Percentiles rank a stretch among this genome's conserved stretches.
Conservation (phyloP, 2,888 invertebrate species). For the Thymelicus sylvestris region DNA sequence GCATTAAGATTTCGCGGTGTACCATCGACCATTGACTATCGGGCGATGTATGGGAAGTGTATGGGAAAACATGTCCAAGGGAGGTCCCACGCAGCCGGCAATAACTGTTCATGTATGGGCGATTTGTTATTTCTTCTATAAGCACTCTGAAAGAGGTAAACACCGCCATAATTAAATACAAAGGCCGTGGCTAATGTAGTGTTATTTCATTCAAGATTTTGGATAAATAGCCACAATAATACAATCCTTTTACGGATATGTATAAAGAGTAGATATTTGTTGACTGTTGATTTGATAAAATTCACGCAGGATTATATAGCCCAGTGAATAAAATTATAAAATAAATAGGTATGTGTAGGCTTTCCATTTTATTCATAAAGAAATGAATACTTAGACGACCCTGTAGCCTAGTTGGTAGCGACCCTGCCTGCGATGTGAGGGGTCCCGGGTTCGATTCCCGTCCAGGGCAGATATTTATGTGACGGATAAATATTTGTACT, state of each 20-base stretch:
- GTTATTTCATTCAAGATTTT: conserved; percentile 14
- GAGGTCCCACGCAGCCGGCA: conserved; percentile 60
- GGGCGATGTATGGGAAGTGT: conserved; percentile 37
- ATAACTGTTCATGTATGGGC: conserved; percentile 27
- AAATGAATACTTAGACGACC: too few species aligned
- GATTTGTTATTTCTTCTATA: conserved; percentile 31
- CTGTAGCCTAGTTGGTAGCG: too few species aligned
- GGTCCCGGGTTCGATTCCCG: too few species aligned
- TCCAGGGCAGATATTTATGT: too few species aligned
- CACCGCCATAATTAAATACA: conserved; percentile 25
- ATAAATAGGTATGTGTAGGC: too few species aligned
- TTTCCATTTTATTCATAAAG: too few species aligned
- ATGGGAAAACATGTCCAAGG: conserved; percentile 59
- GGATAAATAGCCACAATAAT: conserved; percentile 5
- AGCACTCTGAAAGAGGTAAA: conserved; percentile 27
- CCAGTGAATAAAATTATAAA: too few species aligned
- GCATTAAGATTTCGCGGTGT: conserved; percentile 47
- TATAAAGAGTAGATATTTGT: not conserved
- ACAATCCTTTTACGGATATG: not conserved
- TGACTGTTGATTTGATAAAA: not conserved
- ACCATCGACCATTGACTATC: conserved; percentile 49
- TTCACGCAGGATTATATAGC: not conserved
- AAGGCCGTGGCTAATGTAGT: conserved; percentile 18
- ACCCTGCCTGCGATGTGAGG: too few species aligned
- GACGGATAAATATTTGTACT: too few species aligned